Evolutionary conservation across 1,140 invertebrate genomes (phyloP), one percentile per base, ranked within the genome.

Genomic region (Plectus sambesii): DNA sequence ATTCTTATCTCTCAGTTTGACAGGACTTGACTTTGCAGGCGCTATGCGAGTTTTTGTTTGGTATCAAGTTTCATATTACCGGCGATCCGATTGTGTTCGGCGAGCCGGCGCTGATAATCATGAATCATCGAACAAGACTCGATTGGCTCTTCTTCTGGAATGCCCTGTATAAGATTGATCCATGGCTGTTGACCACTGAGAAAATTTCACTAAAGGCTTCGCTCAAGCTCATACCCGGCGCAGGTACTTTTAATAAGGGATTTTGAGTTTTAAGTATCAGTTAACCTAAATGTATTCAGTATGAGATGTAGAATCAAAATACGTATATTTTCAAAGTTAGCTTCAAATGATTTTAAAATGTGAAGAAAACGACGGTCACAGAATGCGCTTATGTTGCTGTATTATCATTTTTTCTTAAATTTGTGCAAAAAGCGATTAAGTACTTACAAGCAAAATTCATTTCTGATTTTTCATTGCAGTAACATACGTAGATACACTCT

Each of bases 141-240:
- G 86, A 89, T 69, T 88, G 85, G 85, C 83, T 87, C 63, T 87
- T 85, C 67, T 72, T 86, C 9, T 87, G 84, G 83, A 81, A 80
- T 30, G 82, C 80, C 8, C 76, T 87, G 68, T 82, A 82, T 55
- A 82, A 84, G 66, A 81, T 79, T n/a, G 78, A 81, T 17, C 63
- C 78, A 59, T 74, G 76, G 27, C 70, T 72, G 1, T 60, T 72
- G 20, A 78, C 81, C 55, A 75, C 75, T 35, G 75, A 80, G 15
- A 84, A 84, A 66, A 85, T 86, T 58, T 79, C 85, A 44, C 72
- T 87, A 1, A 89, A 87, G 62, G 80, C 82, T 26, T 77, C 78
- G 30, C 79, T 87, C 35, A 79, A 82, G 66, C 76, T 78, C 53
- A 75, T 85, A 53, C 84, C 84, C 9, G 83, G 82, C 42, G 77